These are phyloP conservation scores for Drosophila nigricruria DNA, from an alignment of 2,888 invertebrate species.

Conservation along the genomic window DNA sequence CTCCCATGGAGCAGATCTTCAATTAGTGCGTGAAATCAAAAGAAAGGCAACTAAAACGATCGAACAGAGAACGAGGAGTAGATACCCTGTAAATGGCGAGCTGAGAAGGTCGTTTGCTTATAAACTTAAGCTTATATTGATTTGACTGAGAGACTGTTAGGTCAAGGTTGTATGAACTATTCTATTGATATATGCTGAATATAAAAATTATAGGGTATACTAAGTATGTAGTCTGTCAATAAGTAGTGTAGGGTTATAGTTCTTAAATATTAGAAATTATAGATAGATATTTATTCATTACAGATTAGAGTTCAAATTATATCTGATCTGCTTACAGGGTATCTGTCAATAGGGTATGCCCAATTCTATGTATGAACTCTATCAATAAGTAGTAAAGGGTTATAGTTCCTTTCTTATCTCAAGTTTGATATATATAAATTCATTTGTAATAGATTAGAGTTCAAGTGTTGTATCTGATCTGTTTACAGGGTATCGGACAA, in stretches of 20 bases:
- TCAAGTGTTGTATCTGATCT: neutral
- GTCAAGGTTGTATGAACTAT: neutral
- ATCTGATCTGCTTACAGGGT: no score
- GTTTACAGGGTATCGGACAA: neutral
- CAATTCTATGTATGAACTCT: neutral
- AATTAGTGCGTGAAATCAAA: conserved; percentile 8
- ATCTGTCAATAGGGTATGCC: no score
- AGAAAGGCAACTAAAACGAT: neutral
- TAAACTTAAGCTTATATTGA: neutral
- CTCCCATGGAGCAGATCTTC: conserved; percentile 1
- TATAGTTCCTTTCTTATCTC: no score
- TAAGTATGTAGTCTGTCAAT: neutral
- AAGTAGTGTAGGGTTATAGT: neutral
- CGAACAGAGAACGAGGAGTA: no score
- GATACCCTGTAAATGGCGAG: neutral
- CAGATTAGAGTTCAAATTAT: neutral
- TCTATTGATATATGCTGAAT: neutral
- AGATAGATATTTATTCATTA: neutral
- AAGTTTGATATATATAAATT: neutral
- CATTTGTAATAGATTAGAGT: neutral
- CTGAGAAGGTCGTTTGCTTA: neutral
- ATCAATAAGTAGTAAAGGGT: no score
- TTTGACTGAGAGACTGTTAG: neutral
- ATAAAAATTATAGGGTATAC: neutral
- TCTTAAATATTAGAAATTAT: neutral